Conservation (phyloP, 2,888 invertebrate species). For the Ectemnius lituratus region DNA sequence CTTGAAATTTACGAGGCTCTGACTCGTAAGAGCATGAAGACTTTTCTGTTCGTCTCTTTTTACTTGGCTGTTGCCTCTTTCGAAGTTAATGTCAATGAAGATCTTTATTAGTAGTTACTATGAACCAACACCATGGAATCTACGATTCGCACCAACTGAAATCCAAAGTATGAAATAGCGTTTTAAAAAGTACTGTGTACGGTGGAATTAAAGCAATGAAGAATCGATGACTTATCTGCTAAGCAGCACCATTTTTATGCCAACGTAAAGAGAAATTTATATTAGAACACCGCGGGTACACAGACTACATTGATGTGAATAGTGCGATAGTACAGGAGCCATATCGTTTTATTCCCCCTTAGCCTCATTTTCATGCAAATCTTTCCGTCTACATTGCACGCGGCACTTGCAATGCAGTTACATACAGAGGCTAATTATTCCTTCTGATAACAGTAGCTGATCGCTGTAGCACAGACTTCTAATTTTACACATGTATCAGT, state of each 20-base stretch:
- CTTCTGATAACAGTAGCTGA: neutral
- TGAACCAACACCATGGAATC: neutral
- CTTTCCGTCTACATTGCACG: neutral
- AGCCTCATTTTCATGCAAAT: constrained; percentile 6
- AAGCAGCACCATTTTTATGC: neutral
- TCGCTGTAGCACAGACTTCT: neutral
- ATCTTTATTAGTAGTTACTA: constrained; percentile 1
- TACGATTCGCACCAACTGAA: no score
- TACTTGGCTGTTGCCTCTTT: neutral
- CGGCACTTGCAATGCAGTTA: neutral
- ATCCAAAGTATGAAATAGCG: no score
- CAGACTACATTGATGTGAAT: constrained; percentile 3
- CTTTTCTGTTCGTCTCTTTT: constrained; percentile 31
- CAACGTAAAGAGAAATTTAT: constrained; percentile 5
- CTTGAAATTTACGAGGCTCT: constrained; percentile 56
- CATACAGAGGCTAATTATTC: neutral
- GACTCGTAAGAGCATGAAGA: constrained; percentile 45
- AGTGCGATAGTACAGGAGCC: neutral
- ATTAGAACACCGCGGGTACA: neutral
- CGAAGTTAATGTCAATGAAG: neutral
- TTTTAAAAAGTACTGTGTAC: no score
- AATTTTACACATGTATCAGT: no score
- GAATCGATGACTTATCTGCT: constrained; percentile 1
- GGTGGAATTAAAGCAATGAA: neutral
- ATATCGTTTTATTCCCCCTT: neutral